A percentile compares a stretch with the other conserved stretches of the same genome.
Evolutionary conservation across 1,140 invertebrate genomes (phyloP).

Genomic region (Pseudomyrmex pallidus): DNA sequence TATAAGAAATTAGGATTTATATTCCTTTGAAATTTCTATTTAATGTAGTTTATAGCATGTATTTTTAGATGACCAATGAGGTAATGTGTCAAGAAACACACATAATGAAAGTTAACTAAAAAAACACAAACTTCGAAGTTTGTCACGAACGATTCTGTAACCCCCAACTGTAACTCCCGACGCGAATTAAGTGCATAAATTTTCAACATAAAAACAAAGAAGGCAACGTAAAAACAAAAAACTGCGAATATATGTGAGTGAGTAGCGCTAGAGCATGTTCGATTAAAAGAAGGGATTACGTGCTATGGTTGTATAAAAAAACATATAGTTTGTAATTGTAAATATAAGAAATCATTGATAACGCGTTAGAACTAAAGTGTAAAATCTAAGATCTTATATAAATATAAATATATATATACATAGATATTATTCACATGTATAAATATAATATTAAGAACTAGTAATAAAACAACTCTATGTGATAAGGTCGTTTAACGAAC

Average conservation of each 20-base stretch:
- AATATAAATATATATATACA: too few species aligned
- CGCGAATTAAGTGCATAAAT: constrained; percentile 32
- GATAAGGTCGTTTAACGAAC: constrained; percentile 79
- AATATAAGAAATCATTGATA: constrained; percentile 81
- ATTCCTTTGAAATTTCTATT: constrained; percentile 1
- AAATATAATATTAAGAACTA: constrained; percentile 76
- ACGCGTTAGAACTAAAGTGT: constrained; percentile 72
- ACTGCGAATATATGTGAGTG: background rate
- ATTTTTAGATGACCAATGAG: constrained; percentile 65
- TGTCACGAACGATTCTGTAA: constrained; percentile 32
- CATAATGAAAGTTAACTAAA: constrained; percentile 45
- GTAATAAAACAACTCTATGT: constrained; percentile 78
- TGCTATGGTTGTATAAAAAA: constrained; percentile 80
- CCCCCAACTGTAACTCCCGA: background rate
- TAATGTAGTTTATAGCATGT: constrained; percentile 40
- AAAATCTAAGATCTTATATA: constrained; percentile 54
- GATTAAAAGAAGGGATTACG: constrained; percentile 54
- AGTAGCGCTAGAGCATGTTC: constrained; percentile 31
- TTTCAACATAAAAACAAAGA: constrained; percentile 52
- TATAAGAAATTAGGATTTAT: background rate
- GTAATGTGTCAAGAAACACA: constrained; percentile 46
- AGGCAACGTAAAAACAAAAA: constrained; percentile 24
- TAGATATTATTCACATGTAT: constrained; percentile 75
- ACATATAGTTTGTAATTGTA: constrained; percentile 82
- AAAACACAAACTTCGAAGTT: background rate